Evolutionary conservation across 2,888 invertebrate genomes (phyloP), one percentile per base, ranked within the genome.

Genomic region (Mimachlamys varia): DNA sequence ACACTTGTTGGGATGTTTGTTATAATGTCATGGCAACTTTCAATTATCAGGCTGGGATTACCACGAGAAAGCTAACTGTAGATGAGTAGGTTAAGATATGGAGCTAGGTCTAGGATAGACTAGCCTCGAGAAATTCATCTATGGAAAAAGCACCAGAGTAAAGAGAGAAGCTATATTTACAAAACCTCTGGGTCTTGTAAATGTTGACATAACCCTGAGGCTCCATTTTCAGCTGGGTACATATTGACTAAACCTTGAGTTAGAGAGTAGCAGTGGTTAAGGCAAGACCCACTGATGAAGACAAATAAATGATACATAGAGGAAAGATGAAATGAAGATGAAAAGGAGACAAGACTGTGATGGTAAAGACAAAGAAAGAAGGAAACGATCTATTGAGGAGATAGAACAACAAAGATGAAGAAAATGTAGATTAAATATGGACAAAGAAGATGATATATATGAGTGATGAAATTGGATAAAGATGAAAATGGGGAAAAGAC

Each of bases 1-100:
- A 27, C 76, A 76, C 76, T 76, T 76, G 76, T 76, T 76, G 76
- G 76, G 76, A 33, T 76, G 76, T 76, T 76, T 33, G 76, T 33
- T 33, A 76, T 33, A 76, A 33, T 12, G 76, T 27, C 76, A 76
- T 76, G 33, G 76, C 76, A 76, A 76, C 76, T 33, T 76, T 76
- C 76, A 33, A 76, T 76, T 33, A 76, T 76, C 76, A 27, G 76
- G 10, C 76, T 76, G 76, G 33, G 0, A 76, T 76, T 76, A 76
- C 33, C 76, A 33, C 33, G 0, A 33, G 76, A 76, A 76, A 76
- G 33, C 76, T 76, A 4, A 76, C 76, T 15, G 33, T 5, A 76
- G 76, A 76, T 76, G 27, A 76, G 33, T n/a, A 76, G 76, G 27
- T 33, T 33, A 27, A 33, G 1, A 22, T 76, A 27, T 76, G 15